Evolutionary conservation across 1,140 invertebrate species (phyloP), one percentile per base, ranked within the genome.

Genomic region (Drosophila biarmipes): DNA sequence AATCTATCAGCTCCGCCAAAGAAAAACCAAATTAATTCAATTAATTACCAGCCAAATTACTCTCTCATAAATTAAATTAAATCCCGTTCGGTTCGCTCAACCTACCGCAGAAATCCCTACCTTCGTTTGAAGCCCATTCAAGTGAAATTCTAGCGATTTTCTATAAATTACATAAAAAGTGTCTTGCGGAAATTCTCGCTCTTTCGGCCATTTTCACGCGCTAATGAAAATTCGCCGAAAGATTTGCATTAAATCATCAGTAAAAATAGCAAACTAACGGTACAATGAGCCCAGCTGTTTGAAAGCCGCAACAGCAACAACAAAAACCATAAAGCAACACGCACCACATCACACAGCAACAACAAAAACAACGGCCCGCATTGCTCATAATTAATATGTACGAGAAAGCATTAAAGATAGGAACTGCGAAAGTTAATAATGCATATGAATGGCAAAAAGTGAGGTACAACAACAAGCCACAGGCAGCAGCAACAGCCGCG

Each of bases 361-460:
- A 66, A 54, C 53, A 53, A 69, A 51, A 87, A 82, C 53, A 78
- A 61, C 43, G 69, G 80, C 27, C 57, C 59, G 27, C 8, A 68
- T 38, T 58, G 40, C 55, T 59, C 49, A 72, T 82, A 85, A 76
- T 82, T 85, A 89, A 85, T 89, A 89, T 89, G 84, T 89, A 84
- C 80, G 84, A 89, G 43, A 89, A 89, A 90, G 77, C 84, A 69
- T 68, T 82, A 80, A 84, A 43, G 76, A 79, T 73, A 79, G 84
- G 84, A 89, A 89, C 73, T 80, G 55, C 84, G 54, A 89, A 90
- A 90, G 85, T 84, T 85, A 89, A 89, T 85, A 90, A 89, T 80
- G 85, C 80, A 91, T 90, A 90, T 76, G 80, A 73, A 73, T 90
- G 89, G 89, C 82, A 90, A 79, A 91, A 77, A 91, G 89, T 90